Evolutionary conservation across 2,888 invertebrate species (phyloP).

Genomic region (Itoplectis maculator): DNA sequence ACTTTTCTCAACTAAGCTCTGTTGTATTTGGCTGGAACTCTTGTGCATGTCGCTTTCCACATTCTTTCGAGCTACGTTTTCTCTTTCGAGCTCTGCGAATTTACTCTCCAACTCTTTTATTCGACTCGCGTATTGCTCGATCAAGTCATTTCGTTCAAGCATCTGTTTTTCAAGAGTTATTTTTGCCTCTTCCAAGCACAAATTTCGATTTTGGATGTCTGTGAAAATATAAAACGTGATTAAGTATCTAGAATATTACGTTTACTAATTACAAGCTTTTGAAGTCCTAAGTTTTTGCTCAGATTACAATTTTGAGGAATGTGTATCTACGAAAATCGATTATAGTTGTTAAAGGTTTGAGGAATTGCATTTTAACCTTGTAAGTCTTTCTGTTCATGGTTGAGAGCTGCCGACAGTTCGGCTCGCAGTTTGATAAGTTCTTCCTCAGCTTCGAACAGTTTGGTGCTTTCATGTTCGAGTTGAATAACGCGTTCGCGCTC

Average conservation of each 20-base stretch:
- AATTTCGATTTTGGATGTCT: slow-evolving; percentile 77
- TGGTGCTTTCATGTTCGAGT: slow-evolving; percentile 86
- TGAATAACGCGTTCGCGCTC: slow-evolving; percentile 85
- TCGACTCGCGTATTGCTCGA: slow-evolving; percentile 81
- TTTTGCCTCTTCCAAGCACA: slow-evolving; percentile 81
- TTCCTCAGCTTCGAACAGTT: slow-evolving; percentile 88
- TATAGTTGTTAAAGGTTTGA: not conserved
- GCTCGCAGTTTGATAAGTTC: slow-evolving; percentile 87
- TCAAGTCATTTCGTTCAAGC: slow-evolving; percentile 75
- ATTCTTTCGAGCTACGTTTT: slow-evolving; percentile 74
- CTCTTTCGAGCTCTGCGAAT: slow-evolving; percentile 76
- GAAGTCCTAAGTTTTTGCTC: too few species aligned
- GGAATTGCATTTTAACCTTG: slow-evolving; percentile 69
- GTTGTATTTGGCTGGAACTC: slow-evolving; percentile 81
- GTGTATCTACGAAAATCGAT: too few species aligned
- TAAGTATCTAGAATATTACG: not conserved
- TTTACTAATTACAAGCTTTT: not conserved
- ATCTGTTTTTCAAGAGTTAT: slow-evolving; percentile 81
- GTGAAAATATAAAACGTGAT: slow-evolving; percentile 31
- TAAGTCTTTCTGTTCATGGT: slow-evolving; percentile 67
- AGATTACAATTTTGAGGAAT: too few species aligned
- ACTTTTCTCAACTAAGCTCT: slow-evolving; percentile 81
- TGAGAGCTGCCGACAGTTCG: slow-evolving; percentile 84
- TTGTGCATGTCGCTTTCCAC: slow-evolving; percentile 78
- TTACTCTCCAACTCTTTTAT: slow-evolving; percentile 76